phyloP scores from a whole-genome alignment of 2,888 invertebrate genomes.

The Euproctis similis region DNA sequence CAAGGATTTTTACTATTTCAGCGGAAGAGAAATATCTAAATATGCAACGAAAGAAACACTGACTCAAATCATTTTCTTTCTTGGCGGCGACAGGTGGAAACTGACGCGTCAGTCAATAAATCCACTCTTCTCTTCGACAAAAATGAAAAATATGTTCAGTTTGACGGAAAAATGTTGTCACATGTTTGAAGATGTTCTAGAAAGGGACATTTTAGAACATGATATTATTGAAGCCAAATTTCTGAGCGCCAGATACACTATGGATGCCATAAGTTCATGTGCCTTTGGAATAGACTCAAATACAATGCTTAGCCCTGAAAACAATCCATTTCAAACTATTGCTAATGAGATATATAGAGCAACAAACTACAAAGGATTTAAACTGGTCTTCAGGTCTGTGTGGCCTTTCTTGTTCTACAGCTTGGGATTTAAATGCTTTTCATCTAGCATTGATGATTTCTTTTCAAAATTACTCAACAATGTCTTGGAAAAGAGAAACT shows the following conservation, averaged over 20 bases:
- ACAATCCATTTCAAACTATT: conserved; percentile 30
- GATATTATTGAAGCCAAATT: conserved; percentile 13
- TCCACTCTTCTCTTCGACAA: conserved; percentile 41
- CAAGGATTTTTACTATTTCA: conserved; percentile 44
- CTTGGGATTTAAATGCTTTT: conserved; percentile 25
- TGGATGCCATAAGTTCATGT: conserved; percentile 38
- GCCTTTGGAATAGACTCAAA: conserved; percentile 2
- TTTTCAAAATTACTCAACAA: conserved; percentile 25
- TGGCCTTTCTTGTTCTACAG: conserved; percentile 41
- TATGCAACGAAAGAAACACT: conserved; percentile 29
- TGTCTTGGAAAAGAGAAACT: conserved; percentile 28
- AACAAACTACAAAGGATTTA: conserved; percentile 22
- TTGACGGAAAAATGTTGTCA: conserved; percentile 32
- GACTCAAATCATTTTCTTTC: conserved; percentile 35
- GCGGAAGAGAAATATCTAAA: conserved; percentile 33
- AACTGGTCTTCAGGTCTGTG: conserved; percentile 19
- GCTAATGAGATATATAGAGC: conserved; percentile 26
- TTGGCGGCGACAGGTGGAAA: conserved; percentile 43
- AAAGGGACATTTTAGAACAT: conserved; percentile 12
- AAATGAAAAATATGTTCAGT: conserved; percentile 49
- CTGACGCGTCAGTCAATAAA: conserved; percentile 41
- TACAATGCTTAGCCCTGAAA: conserved; percentile 6
- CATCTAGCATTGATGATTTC: conserved; percentile 23
- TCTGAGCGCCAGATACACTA: conserved; percentile 32
- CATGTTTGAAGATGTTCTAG: conserved; percentile 28